A percentile compares a stretch with the other conserved stretches of the same genome.
Evolutionary conservation across 2,113 vertebrate species (phyloP).

Genomic region (Steatornis caripensis): DNA sequence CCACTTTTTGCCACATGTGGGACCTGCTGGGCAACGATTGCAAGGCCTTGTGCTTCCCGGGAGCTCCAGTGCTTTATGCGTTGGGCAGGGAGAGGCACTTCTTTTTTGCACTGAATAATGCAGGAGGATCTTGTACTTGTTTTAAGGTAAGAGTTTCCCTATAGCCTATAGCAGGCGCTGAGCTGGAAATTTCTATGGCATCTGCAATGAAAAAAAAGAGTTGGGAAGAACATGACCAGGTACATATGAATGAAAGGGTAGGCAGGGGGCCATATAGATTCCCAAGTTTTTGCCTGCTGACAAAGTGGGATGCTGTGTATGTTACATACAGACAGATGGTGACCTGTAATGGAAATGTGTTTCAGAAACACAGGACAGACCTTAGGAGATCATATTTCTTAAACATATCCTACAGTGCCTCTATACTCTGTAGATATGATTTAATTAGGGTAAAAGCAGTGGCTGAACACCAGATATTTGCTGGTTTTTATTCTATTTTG

Average conservation of each 20-base stretch:
- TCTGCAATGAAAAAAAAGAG: not conserved
- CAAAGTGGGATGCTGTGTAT: not conserved
- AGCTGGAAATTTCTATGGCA: not conserved
- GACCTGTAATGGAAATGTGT: not conserved
- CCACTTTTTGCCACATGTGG: not conserved
- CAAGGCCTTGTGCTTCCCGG: not conserved
- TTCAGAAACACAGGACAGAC: not conserved
- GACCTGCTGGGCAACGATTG: not conserved
- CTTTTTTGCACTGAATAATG: not conserved
- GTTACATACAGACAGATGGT: not conserved
- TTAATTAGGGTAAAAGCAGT: not conserved
- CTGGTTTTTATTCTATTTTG: not conserved
- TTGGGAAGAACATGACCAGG: not conserved
- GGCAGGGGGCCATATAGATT: rapidly evolving
- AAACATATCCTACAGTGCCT: not conserved
- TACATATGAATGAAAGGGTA: not conserved
- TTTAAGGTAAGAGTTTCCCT: not conserved
- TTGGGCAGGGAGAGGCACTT: not conserved
- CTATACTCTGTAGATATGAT: not conserved
- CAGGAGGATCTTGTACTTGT: not conserved
- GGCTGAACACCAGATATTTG: not conserved
- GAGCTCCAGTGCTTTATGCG: rapidly evolving
- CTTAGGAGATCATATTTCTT: not conserved
- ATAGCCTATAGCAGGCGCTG: not conserved
- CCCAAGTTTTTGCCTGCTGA: not conserved